Conservation (phyloP, 2,797 vertebrate species). For the Pteronotus mesoamericanus region DNA sequence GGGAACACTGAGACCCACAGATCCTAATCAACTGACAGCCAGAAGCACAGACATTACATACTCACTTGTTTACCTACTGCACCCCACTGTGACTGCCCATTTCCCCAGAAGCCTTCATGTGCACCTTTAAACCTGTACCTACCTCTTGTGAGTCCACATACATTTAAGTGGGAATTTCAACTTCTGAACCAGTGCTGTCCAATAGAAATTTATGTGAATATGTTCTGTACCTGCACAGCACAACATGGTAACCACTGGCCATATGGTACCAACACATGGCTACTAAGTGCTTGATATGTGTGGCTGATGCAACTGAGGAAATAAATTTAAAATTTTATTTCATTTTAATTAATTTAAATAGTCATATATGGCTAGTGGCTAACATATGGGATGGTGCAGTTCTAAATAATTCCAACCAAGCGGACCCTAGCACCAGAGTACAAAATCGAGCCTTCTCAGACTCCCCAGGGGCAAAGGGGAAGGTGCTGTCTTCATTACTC, state of each 20-base stretch:
- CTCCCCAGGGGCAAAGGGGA: neutral
- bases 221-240: neutral
- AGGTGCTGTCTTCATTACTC: neutral
- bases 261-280: too few species aligned
- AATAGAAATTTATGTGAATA: neutral
- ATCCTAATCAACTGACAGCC: neutral
- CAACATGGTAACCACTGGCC: neutral
- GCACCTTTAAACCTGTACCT: neutral
- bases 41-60: neutral
- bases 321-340: neutral
- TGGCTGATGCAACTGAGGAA: neutral
- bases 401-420: neutral
- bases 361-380: neutral
- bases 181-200: neutral
- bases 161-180: neutral
- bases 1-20: neutral
- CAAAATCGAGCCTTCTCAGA: neutral
- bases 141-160: neutral
- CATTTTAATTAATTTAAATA: conserved; percentile 21
- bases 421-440: neutral
- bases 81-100: neutral
- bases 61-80: neutral
- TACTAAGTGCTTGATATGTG: neutral
- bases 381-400: neutral
- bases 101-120: neutral